phyloP scores from a whole-genome alignment of 2,888 invertebrate genomes.

The Amaurobius ferox region DNA sequence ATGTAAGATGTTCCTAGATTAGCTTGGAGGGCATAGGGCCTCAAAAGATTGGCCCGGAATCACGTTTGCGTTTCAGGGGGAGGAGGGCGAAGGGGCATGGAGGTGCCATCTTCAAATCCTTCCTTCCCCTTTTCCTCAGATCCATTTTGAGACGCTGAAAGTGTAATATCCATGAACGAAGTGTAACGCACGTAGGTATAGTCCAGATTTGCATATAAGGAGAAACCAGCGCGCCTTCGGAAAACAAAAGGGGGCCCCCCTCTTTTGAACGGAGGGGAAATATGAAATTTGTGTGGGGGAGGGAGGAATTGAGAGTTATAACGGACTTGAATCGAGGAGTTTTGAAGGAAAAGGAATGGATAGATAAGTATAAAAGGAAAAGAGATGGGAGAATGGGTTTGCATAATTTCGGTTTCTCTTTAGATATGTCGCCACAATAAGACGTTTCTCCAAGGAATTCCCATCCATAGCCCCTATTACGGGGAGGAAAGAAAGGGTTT shows the following conservation, averaged over 20 bases:
- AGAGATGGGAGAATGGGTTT: slow-evolving; percentile 48
- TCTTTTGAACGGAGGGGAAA: slow-evolving; percentile 29
- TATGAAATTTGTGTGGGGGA: slow-evolving; percentile 42
- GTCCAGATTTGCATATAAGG: slow-evolving; percentile 69
- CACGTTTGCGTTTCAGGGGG: slow-evolving; percentile 44
- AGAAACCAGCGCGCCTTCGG: slow-evolving; percentile 1
- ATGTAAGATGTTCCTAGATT: slow-evolving; percentile 71
- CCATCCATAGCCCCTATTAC: slow-evolving; percentile 32
- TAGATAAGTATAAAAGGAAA: slow-evolving; percentile 52
- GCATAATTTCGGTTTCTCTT: slow-evolving; percentile 65
- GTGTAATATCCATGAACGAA: slow-evolving; percentile 68
- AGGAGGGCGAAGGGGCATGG: background rate
- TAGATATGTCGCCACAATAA: slow-evolving; percentile 38
- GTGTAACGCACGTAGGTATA: slow-evolving; percentile 67
- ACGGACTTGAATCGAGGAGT: slow-evolving; percentile 59
- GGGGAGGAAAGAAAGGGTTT: slow-evolving; percentile 27
- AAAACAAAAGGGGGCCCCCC: slow-evolving; percentile 34
- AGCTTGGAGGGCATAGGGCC: slow-evolving; percentile 31
- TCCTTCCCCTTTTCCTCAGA: slow-evolving; percentile 2
- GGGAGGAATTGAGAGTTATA: slow-evolving; percentile 64
- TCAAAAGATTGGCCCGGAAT: slow-evolving; percentile 61
- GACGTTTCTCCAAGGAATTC: slow-evolving; percentile 29
- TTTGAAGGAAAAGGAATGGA: slow-evolving; percentile 46
- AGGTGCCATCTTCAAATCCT: slow-evolving; percentile 42
- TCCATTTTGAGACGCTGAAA: background rate